Percentiles rank a stretch among this genome's conserved stretches.
Conservation (phyloP, 2,797 vertebrate species). For the Rhabdomys pumilio region DNA sequence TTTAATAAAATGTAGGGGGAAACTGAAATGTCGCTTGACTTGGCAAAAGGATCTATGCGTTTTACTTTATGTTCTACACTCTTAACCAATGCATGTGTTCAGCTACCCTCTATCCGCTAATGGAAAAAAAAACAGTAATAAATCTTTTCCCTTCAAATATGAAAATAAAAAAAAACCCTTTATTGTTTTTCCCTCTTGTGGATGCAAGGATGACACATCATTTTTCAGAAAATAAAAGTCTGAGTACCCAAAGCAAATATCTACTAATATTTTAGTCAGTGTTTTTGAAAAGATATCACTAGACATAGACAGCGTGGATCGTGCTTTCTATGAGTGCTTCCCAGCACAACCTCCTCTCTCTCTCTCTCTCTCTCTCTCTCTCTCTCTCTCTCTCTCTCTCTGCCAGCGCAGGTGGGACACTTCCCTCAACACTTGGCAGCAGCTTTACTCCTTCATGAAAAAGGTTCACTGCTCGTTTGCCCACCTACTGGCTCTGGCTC, state of each 20-base stretch:
- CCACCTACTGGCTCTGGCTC: neutral
- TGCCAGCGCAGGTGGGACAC: neutral
- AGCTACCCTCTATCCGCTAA: neutral
- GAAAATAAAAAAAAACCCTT: neutral
- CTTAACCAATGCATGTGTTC: neutral
- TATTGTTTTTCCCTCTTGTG: conserved; percentile 9
- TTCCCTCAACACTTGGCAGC: neutral
- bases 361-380: neutral
- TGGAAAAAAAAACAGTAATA: neutral
- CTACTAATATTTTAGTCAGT: neutral
- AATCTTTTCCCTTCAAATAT: neutral
- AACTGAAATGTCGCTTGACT: neutral
- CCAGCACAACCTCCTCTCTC: neutral
- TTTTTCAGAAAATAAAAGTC: conserved; percentile 42
- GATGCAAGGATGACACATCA: neutral
- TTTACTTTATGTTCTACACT: neutral
- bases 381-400: neutral
- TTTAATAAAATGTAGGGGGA: neutral
- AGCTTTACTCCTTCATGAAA: neutral
- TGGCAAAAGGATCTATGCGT: neutral
- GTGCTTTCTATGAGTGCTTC: neutral
- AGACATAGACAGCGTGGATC: neutral
- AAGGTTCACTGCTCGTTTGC: neutral
- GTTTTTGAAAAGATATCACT: neutral
- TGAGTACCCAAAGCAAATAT: neutral